Base-by-base conservation (phyloP, 2,797 vertebrate genomes). In the Setipinna tenuifilis region DNA sequence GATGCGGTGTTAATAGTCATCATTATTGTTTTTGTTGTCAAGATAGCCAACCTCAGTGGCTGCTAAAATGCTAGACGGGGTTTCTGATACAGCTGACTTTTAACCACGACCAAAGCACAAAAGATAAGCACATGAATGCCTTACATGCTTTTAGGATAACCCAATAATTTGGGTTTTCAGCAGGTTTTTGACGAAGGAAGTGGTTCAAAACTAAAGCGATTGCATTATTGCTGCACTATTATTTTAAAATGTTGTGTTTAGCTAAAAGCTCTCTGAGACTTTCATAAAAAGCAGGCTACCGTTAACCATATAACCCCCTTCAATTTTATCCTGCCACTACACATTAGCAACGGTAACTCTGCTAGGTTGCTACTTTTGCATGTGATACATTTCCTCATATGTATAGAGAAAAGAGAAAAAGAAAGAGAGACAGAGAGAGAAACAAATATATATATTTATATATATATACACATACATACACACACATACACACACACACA, bases 371-470 rank as follows among this genome's bases (percentile, higher is more conserved):
- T 78, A 4, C 19, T 78, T 19, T 78, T n/a, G 71, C 19, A 21
- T 44, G 35, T 78, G 35, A 44, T 25, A 78, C 28, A 75, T 7
- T 75, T 31, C 28, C 61, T 88, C 57, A 80, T 78, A 54, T 71
- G 61, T 65, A 83, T 31, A 19, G n/a, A 81, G 71, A 82, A 86
- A 57, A 86, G 84, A 83, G 54, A 61, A 35, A 82, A 50, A 85
- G 48, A 85, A 65, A 85, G 82, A 78, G 12, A 50, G 46, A 78
- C 50, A 41, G 68, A 84, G 84, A 83, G 41, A 21, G 9, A 25
- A n/a, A 28, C 1, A 65, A 21, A 65, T 2, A 65, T n/a, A n/a
- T n/a, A n/a, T n/a, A n/a, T n/a, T n/a, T n/a, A n/a, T n/a, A n/a
- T n/a, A n/a, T n/a, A n/a, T n/a, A n/a, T n/a, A n/a, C n/a, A n/a